These are phyloP conservation scores for Acronicta aceris DNA, from an alignment of 2,888 invertebrate genomes.

Conservation along the genomic window DNA sequence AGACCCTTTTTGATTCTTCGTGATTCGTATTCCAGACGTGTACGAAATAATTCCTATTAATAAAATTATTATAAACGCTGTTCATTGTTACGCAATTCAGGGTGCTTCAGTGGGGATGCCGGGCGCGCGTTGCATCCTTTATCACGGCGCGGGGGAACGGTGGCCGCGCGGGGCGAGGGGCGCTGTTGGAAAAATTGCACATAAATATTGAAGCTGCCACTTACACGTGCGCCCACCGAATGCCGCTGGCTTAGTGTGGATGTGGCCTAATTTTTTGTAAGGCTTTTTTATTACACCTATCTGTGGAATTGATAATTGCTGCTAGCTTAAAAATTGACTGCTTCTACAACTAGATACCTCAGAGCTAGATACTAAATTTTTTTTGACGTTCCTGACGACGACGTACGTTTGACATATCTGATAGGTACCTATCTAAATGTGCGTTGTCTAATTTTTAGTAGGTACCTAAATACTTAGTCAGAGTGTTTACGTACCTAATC, in stretches of 20 bases:
- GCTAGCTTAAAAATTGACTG: too few species aligned
- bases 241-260: constrained; percentile 67
- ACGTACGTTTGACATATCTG: too few species aligned
- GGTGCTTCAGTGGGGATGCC: constrained; percentile 69
- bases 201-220: constrained; percentile 90
- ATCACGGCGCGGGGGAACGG: constrained; percentile 66
- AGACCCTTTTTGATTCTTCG: constrained; percentile 24
- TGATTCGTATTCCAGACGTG: constrained; percentile 52
- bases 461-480: too few species aligned
- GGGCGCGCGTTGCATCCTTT: constrained; percentile 83
- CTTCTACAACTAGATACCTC: too few species aligned
- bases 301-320: too few species aligned
- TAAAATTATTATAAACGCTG: constrained; percentile 78
- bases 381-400: too few species aligned
- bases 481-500: too few species aligned
- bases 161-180: constrained; percentile 59
- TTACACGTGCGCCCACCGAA: constrained; percentile 87
- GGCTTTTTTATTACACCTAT: too few species aligned
- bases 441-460: too few species aligned
- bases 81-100: constrained; percentile 83
- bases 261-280: constrained; percentile 37
- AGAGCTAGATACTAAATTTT: too few species aligned
- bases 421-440: too few species aligned
- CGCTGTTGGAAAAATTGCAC: constrained; percentile 87
- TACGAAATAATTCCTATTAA: constrained; percentile 64